Evolutionary conservation across 2,113 vertebrate genomes (phyloP), one percentile per base, ranked within the genome.

Genomic region (Heptranchias perlo): DNA sequence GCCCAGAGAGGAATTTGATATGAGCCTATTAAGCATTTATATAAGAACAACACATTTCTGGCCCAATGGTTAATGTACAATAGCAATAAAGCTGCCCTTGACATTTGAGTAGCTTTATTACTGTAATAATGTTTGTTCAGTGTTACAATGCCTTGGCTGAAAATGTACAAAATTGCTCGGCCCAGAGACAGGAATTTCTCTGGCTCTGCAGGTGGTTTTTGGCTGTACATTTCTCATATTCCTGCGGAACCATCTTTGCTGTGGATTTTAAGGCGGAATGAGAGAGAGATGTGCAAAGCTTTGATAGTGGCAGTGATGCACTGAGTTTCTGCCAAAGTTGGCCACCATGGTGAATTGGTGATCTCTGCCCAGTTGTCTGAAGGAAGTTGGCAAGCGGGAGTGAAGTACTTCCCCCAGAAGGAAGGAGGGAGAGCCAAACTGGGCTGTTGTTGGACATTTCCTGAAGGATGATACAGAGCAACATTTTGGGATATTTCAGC

Each of bases 71-170:
- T 91, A 91, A 91, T 91, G 61, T 61, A 91, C 87, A 91, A 61
- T 61, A n/a, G 54, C n/a, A 91, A 91, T 91, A 58, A 91, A 91
- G 87, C 54, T 91, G 87, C 87, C 87, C 87, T 91, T 91, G 87
- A 91, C 87, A 91, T 91, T 91, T 91, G 28, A 61, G 31, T 91
- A 35, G 49, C 52, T 91, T 91, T 91, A 91, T 91, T 91, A 91
- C 52, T 58, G 58, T 61, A 91, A 91, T 91, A 91, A 91, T 91
- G 87, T 91, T 91, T 91, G 52, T 58, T 91, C 13, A n/a, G 13
- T 61, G 52, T 35, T 91, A 54, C 54, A n/a, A 58, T 61, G 87
- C 87, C 52, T 35, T 61, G 13, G 58, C 87, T 91, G 35, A 91
- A 18, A 91, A 61, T n/a, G 87, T 61, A 58, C 87, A 31, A 91